Conservation (phyloP, 2,113 vertebrate genomes). For the Pluvianellus socialis region DNA sequence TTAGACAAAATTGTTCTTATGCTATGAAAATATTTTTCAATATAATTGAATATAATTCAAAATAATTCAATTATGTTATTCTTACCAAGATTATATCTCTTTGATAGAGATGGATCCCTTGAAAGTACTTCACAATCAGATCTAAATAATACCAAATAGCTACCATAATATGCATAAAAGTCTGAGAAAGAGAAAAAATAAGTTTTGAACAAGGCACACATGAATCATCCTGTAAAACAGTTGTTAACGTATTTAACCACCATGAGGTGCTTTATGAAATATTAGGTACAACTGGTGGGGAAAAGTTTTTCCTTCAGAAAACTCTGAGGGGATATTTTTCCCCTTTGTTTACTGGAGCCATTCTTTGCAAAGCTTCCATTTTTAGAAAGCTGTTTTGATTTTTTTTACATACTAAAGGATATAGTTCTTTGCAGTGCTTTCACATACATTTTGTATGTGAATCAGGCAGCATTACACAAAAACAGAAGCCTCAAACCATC, state of each 20-base stretch:
- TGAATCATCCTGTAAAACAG: background rate
- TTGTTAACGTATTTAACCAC: background rate
- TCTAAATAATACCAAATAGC: background rate
- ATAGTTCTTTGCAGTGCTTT: background rate
- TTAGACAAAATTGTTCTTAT: background rate
- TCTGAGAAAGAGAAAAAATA: background rate
- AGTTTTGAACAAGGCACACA: background rate
- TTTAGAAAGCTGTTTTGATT: background rate
- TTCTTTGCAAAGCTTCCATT: background rate
- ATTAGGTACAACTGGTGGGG: background rate
- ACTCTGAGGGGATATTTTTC: background rate
- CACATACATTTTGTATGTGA: background rate
- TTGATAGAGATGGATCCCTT: background rate
- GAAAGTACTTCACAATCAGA: background rate
- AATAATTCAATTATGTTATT: background rate
- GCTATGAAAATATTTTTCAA: background rate
- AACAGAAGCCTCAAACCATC: background rate
- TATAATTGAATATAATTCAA: too few relatives aligned
- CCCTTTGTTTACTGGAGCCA: background rate
- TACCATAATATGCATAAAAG: background rate
- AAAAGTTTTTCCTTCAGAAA: background rate
- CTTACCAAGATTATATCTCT: background rate
- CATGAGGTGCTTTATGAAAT: background rate
- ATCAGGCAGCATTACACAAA: background rate
- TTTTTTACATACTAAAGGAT: background rate